These are phyloP conservation scores for Idaea aversata DNA, from an alignment of 2,888 invertebrate genomes.

Conservation along the genomic window DNA sequence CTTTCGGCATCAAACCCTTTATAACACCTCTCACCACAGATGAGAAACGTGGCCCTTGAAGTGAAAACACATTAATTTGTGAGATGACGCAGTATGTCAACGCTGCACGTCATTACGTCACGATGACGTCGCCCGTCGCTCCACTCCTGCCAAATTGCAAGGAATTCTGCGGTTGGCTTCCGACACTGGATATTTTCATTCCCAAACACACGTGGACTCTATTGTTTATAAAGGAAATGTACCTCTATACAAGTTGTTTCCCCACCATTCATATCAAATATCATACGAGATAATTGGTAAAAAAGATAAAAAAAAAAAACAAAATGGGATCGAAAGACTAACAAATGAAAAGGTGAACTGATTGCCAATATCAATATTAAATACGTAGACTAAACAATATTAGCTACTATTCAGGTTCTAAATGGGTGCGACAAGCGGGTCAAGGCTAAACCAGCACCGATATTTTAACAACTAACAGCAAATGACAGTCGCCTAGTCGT, in stretches of 20 bases:
- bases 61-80: background rate
- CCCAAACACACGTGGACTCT: conserved; percentile 7
- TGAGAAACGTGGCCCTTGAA: background rate
- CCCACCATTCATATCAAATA: background rate
- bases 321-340: background rate
- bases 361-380: background rate
- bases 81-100: conserved; percentile 12
- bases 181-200: background rate
- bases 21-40: background rate
- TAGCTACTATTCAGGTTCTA: background rate
- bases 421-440: background rate
- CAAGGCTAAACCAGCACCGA: background rate
- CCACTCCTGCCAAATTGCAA: conserved; percentile 12
- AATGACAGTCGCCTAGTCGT: background rate
- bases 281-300: background rate
- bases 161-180: background rate
- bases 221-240: background rate
- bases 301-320: background rate
- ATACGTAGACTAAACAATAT: background rate
- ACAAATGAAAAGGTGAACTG: background rate
- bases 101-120: conserved; percentile 15
- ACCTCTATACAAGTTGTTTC: background rate
- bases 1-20: background rate
- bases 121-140: conserved; percentile 6
- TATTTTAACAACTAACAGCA: background rate